Base-by-base conservation (phyloP, 2,888 invertebrate genomes). In the Tridacna crocea region DNA sequence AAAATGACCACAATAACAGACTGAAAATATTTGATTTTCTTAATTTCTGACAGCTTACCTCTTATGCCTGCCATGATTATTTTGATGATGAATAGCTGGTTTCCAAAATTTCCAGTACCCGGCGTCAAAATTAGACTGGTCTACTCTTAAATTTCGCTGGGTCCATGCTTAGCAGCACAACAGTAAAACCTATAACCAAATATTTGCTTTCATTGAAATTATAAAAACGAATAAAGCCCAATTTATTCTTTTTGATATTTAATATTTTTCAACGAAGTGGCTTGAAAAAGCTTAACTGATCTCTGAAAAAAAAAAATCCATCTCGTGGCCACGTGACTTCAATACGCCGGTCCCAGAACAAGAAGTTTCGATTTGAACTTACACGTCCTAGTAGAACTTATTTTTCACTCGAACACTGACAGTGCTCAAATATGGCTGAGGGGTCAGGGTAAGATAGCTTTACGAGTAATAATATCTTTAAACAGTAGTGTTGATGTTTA, bases 1-100 rank as follows among this genome's bases (percentile, higher is more conserved):
- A 36, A 8, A 36, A 36, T 36, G 8, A 36, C 8, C 36, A 36
- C 36, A 36, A 4, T 36, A 36, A 36, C 36, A 4, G 36, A 36
- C 36, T 1, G 55, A 19, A 55, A 55, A 10, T 55, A 55, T 55
- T 11, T 19, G 19, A 19, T 55, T 55, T 61, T 24, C 22, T 10
- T n/a, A 22, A 61, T 10, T 61, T 61, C 24, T 61, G 22, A 61
- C 61, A 61, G 55, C 74, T 82, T 88, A 90, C 90, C 90, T 88
- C 89, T 78, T n/a, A 90, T 90, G 82, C 90, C 89, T 66, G 90
- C 90, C 90, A 90, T 90, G 73, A 79, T 84, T 83, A 60, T 81
- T 79, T 63, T 63, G 75, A 47, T 82, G 68, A 83, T 77, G 83
- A 68, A 12, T 22, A 17, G 19, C 68, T 46, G 68, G 68, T 68